Conservation (phyloP, 2,113 vertebrate genomes). For the Cyprinus carpio region DNA sequence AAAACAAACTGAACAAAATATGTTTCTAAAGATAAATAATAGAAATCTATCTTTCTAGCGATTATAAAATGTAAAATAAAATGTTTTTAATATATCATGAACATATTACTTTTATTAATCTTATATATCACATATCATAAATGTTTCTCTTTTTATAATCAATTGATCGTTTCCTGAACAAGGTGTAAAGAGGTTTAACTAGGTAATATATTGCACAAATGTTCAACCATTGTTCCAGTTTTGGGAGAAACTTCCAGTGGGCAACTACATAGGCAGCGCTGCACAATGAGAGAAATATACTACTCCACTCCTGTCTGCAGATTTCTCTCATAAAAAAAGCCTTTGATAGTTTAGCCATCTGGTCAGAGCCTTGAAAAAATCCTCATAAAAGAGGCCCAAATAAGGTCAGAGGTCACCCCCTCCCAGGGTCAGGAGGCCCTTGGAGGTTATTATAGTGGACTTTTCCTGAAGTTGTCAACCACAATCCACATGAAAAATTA, state of each 20-base stretch:
- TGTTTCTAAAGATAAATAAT: too few species aligned
- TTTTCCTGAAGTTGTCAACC: constrained; percentile 90
- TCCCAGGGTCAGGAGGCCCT: constrained; percentile 90
- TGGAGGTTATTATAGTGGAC: constrained; percentile 85
- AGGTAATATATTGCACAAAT: constrained; percentile 19
- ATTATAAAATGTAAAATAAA: too few species aligned
- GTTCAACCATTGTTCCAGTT: constrained; percentile 15
- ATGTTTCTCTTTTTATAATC: neutral
- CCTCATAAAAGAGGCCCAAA: constrained; percentile 93
- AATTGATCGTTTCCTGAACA: neutral
- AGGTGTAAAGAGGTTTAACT: neutral
- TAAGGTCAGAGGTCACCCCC: constrained; percentile 92
- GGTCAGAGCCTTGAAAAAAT: constrained; percentile 87
- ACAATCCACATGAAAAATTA: constrained; percentile 92
- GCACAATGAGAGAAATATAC: constrained; percentile 86
- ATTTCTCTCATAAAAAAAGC: constrained; percentile 95
- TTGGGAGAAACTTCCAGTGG: constrained; percentile 48
- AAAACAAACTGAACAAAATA: too few species aligned
- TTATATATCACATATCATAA: too few species aligned
- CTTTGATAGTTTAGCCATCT: constrained; percentile 99
- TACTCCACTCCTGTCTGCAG: constrained; percentile 83
- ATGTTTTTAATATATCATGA: too few species aligned
- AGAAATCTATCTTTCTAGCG: too few species aligned
- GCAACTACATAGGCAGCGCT: constrained; percentile 72
- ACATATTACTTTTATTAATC: too few species aligned